Evolutionary conservation across 2,113 vertebrate genomes (phyloP).

Genomic region (Esox niger): DNA sequence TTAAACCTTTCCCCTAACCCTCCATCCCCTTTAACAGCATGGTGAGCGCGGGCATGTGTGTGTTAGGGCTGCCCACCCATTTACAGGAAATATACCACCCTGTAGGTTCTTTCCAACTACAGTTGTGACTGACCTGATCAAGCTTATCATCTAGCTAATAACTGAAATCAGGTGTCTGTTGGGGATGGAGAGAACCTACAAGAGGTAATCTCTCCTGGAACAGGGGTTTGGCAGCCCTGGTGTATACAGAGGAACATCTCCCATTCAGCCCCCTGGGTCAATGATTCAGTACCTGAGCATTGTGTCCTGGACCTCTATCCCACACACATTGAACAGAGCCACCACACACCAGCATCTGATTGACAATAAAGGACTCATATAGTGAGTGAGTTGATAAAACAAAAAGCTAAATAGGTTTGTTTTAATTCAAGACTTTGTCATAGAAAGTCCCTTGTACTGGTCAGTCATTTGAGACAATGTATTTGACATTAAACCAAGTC

Average conservation of each 20-base stretch:
- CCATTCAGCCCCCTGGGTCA: not conserved
- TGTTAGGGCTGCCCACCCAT: too few relatives aligned
- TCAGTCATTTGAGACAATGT: not conserved
- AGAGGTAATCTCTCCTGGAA: too few relatives aligned
- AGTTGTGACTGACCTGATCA: too few relatives aligned
- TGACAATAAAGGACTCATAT: not conserved
- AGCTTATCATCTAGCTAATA: too few relatives aligned
- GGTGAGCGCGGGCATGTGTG: not conserved
- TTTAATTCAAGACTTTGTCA: not conserved
- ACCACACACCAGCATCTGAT: not conserved
- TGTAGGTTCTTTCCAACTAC: too few relatives aligned
- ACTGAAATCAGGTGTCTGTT: too few relatives aligned
- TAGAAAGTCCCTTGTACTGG: too few relatives aligned
- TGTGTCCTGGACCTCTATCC: not conserved
- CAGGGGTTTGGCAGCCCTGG: too few relatives aligned
- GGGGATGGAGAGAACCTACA: too few relatives aligned
- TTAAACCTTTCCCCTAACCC: too few relatives aligned
- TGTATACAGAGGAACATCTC: not conserved
- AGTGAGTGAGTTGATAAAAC: not conserved
- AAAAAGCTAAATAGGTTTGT: not conserved
- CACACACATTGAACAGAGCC: not conserved
- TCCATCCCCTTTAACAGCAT: not conserved
- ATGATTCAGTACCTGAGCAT: not conserved
- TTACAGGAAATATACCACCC: too few relatives aligned
- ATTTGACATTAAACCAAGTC: not conserved